phyloP scores from a whole-genome alignment of 2,113 vertebrate genomes.

The Sylvilagus bachmani region DNA sequence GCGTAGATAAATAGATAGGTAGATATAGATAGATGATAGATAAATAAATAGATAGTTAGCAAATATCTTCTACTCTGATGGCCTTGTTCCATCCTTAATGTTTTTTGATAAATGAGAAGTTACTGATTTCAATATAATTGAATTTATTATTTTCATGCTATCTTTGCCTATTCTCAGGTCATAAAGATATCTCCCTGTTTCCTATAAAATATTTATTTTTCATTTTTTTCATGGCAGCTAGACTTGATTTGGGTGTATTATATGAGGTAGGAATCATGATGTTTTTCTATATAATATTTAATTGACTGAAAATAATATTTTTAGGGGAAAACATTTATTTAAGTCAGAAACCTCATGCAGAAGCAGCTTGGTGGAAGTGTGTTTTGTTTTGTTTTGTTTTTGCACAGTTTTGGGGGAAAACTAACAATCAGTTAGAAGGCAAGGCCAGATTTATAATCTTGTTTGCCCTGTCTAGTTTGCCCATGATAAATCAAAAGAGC shows the following conservation, averaged over 20 bases:
- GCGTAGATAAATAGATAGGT: too few relatives aligned
- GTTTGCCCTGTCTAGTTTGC: too few relatives aligned
- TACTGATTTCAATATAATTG: background rate
- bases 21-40: too few relatives aligned
- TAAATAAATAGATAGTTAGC: background rate
- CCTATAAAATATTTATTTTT: background rate
- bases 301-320: slow-evolving; percentile 17
- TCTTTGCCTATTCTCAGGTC: slow-evolving; percentile 33
- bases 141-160: slow-evolving; percentile 38
- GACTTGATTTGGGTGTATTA: background rate
- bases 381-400: too few relatives aligned
- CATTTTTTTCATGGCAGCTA: background rate
- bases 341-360: too few relatives aligned
- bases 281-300: slow-evolving; percentile 11
- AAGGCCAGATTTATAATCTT: too few relatives aligned
- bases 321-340: background rate
- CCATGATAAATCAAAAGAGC: too few relatives aligned
- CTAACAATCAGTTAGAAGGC: too few relatives aligned
- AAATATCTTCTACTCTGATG: slow-evolving; percentile 26
- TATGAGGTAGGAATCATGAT: background rate
- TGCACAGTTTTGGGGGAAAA: too few relatives aligned
- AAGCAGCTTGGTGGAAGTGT: too few relatives aligned
- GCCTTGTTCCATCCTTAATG: background rate
- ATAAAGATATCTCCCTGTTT: slow-evolving; percentile 30
- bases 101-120: background rate